A percentile compares a stretch with the other conserved stretches of the same genome.
These are phyloP conservation scores for Trisateles emortualis DNA, from an alignment of 2,888 invertebrate species.

Conservation along the genomic window DNA sequence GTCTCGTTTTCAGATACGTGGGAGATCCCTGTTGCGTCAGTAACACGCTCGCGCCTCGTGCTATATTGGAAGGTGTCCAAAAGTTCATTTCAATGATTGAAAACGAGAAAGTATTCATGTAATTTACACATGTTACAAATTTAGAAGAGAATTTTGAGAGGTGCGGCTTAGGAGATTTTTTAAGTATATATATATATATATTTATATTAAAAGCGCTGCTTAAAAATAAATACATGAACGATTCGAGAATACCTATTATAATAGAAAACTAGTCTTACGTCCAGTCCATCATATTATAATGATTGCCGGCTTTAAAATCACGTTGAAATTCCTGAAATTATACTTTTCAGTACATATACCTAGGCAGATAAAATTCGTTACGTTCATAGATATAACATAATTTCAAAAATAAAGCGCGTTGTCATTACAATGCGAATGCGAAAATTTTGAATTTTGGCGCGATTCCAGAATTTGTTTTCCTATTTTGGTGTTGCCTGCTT, in stretches of 20 bases:
- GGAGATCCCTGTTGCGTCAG: slow-evolving; percentile 45
- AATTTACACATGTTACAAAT: slow-evolving; percentile 19
- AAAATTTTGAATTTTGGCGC: slow-evolving; percentile 32
- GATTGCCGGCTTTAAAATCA: too few species aligned
- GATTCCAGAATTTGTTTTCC: slow-evolving; percentile 32
- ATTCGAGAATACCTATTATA: too few species aligned
- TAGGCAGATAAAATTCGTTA: too few species aligned
- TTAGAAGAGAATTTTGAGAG: slow-evolving; percentile 8
- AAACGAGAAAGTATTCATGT: slow-evolving; percentile 31
- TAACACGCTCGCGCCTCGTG: slow-evolving; percentile 39
- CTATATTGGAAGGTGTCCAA: slow-evolving; percentile 42
- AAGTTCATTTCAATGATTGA: slow-evolving; percentile 38
- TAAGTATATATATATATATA: neutral
- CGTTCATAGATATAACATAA: slow-evolving; percentile 27
- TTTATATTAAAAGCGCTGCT: neutral
- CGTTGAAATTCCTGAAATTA: too few species aligned
- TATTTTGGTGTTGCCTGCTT: slow-evolving; percentile 30
- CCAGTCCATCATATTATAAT: too few species aligned
- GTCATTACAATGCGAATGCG: slow-evolving; percentile 7
- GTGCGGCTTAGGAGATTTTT: slow-evolving; percentile 1
- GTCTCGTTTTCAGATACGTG: slow-evolving; percentile 37
- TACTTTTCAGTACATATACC: too few species aligned
- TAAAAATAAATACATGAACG: too few species aligned
- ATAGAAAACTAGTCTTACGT: too few species aligned
- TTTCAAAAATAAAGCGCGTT: slow-evolving; percentile 29